Evolutionary conservation across 2,797 vertebrate species (phyloP), one percentile per base, ranked within the genome.

Genomic region (Glossophaga mutica): DNA sequence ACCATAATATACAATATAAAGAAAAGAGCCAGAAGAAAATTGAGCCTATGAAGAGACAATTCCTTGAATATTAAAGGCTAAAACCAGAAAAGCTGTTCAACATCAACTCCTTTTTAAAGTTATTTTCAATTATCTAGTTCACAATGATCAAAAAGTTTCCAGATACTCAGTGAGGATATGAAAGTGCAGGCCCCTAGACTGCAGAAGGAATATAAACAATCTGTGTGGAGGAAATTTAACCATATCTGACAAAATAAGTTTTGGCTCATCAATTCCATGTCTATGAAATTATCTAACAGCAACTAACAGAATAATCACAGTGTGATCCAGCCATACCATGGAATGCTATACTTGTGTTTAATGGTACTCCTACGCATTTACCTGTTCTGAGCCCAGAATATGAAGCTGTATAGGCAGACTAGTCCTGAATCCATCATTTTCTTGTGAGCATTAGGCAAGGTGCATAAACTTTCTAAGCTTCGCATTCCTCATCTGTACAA

Each of bases 121-220:
- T 90, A 88, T 76, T 90, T 96, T 81, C 24, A 71, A 42, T 62
- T 79, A 39, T 57, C 39, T 62, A 86, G 90, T 50, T 92, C 94
- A 77, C 65, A 77, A 0, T 71, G 46, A 70, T 92, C 19, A 81
- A 81, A 87, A 95, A 68, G 62, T 77, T 14, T 89, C 8, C 42
- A 74, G 46, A 67, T 68, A 55, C 9, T 2, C 15, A 70, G 12
- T 39, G 24, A 82, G 12, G 46, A 16, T 86, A 48, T 50, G 88
- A 93, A 78, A 81, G 52, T 86, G 9, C 7, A 95, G 73, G 15
- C 16, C 37, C 21, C 32, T 68, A 65, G 42, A 65, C 22, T 73
- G 14, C 19, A 24, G 3, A 55, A 32, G 24, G 16, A 71, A 39
- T 79, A 76, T 16, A 52, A 74, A 39, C 10, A 84, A 67, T 39